Evolutionary conservation across 1,140 invertebrate genomes (phyloP), one percentile per base, ranked within the genome.

Genomic region (Acromyrmex echinatior): DNA sequence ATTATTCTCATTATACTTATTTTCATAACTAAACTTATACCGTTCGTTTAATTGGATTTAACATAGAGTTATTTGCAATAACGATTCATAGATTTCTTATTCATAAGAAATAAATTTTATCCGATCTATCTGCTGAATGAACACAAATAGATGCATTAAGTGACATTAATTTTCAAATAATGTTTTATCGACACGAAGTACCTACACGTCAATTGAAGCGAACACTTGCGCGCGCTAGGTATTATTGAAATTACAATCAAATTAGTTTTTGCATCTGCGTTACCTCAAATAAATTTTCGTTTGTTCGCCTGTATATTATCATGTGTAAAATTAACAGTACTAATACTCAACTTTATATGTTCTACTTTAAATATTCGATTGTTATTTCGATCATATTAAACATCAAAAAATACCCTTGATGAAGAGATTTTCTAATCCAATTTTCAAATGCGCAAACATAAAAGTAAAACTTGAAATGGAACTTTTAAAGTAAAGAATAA

Each of bases 1-100:
- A 84, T 84, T 84, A 84, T 84, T 76, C 39, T 84, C 45, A 63
- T 84, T 76, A 74, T 62, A 49, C 1, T 25, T 73, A 74, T 63
- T 76, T 39, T 62, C 10, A 39, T 51, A 45, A 39, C 45, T 76
- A 62, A 84, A 76, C 39, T 84, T 84, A 51, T 62, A 62, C 9
- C 18, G 5, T 25, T 62, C 14, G 6, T 82, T 70, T 74, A 74
- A 82, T 70, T 9, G 49, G 56, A 58, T 56, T 18, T 5, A 18
- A 31, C 6, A 62, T 9, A 60, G 49, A 51, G 39, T n/a, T 60
- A 31, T 56, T 25, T 18, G 49, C 49, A 31, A 73, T 45, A 58
- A 70, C n/a, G 56, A 63, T 16, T n/a, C 1, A 18, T 39, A 49
- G 21, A 70, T 25, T 70, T 70, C 3, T 7, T 31, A 53, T 2